Evolutionary conservation across 2,797 vertebrate species (phyloP).

Genomic region (Epinephelus coioides): DNA sequence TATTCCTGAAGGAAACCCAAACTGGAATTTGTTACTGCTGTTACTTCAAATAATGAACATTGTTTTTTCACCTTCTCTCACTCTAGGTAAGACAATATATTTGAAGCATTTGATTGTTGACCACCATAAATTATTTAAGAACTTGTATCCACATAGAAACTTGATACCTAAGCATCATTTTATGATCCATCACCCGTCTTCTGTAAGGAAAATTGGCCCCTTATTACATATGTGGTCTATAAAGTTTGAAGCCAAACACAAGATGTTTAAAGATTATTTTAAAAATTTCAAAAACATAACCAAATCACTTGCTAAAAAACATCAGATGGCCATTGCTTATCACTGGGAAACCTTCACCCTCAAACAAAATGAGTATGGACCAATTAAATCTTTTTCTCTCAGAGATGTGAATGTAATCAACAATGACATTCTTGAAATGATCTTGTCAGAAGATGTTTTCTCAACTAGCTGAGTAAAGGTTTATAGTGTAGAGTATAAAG

Average conservation of each 20-base stretch:
- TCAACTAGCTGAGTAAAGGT: slow-evolving; percentile 36
- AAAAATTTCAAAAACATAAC: slow-evolving; percentile 31
- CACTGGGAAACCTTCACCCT: slow-evolving; percentile 14
- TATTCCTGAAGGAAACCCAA: too few relatives aligned
- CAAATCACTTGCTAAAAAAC: slow-evolving; percentile 30
- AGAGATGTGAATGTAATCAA: slow-evolving; percentile 15
- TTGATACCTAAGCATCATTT: slow-evolving; percentile 41
- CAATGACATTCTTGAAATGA: slow-evolving; percentile 38
- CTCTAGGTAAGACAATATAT: slow-evolving; percentile 24
- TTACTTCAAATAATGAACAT: slow-evolving; percentile 59
- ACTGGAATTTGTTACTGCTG: not conserved
- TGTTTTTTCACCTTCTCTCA: slow-evolving; percentile 46
- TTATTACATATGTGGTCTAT: slow-evolving; percentile 27
- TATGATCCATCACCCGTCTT: slow-evolving; percentile 40
- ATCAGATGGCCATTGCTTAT: slow-evolving; percentile 25
- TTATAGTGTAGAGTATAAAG: slow-evolving; percentile 48
- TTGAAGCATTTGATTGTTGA: slow-evolving; percentile 41
- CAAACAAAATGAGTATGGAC: slow-evolving; percentile 7
- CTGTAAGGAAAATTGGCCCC: slow-evolving; percentile 33
- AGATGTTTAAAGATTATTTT: slow-evolving; percentile 27
- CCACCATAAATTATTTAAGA: slow-evolving; percentile 42
- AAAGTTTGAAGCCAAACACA: slow-evolving; percentile 30
- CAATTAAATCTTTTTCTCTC: slow-evolving; percentile 21
- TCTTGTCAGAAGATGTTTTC: slow-evolving; percentile 29
- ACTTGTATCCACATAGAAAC: slow-evolving; percentile 31